phyloP scores from a whole-genome alignment of 2,113 vertebrate species.

The Mixornis gularis region DNA sequence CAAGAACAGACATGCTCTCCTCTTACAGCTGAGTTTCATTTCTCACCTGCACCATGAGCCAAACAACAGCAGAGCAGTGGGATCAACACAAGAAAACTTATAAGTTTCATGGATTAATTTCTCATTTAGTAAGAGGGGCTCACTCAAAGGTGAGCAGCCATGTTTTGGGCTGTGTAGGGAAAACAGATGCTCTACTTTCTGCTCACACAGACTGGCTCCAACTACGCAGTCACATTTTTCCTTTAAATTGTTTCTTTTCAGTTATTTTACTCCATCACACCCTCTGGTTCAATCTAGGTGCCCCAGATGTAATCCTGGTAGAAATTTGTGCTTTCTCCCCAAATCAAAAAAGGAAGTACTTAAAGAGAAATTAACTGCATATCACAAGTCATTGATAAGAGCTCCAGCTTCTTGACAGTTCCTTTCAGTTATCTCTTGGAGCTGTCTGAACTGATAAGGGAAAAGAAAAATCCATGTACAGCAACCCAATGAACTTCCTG shows the following conservation, averaged over 20 bases:
- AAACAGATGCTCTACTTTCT: neutral
- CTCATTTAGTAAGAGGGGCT: neutral
- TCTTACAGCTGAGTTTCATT: neutral
- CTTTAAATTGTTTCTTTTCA: neutral
- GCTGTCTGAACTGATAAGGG: neutral
- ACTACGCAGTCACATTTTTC: neutral
- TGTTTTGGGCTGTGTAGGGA: neutral
- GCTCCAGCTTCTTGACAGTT: neutral
- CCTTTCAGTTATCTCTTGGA: neutral
- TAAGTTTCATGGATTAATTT: neutral
- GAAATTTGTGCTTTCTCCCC: neutral
- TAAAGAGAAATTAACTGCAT: neutral
- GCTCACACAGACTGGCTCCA: neutral
- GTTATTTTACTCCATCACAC: neutral
- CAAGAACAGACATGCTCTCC: neutral
- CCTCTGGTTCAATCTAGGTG: neutral
- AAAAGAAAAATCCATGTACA: neutral
- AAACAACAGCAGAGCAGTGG: neutral
- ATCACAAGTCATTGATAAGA: neutral
- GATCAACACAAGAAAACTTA: neutral
- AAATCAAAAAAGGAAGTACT: neutral
- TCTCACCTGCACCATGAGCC: neutral
- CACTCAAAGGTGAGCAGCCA: neutral
- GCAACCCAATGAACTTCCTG: neutral
- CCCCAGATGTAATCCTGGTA: neutral